Evolutionary conservation across 2,888 invertebrate genomes (phyloP).

Genomic region (Baccha elongata): DNA sequence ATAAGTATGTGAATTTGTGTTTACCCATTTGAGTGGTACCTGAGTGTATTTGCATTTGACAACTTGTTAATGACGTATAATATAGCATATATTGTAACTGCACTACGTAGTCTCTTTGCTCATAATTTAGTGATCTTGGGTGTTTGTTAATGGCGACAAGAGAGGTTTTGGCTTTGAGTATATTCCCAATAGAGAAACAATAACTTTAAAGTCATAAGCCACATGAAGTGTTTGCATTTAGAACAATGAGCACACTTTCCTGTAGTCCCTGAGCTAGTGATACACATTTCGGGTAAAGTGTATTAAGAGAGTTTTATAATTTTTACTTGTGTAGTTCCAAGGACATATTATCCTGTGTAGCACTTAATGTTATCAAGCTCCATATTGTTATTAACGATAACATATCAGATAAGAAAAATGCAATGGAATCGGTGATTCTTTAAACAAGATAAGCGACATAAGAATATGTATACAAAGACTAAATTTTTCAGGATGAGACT

Average conservation of each 20-base stretch:
- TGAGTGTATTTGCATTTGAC: constrained; percentile 70
- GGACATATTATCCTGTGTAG: no score
- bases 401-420: no score
- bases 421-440: no score
- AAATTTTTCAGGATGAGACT: no score
- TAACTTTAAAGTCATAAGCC: neutral
- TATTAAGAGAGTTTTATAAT: no score
- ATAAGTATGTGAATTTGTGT: constrained; percentile 42
- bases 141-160: neutral
- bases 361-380: no score
- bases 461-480: no score
- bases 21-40: constrained; percentile 67
- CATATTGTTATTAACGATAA: no score
- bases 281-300: no score
- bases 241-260: neutral
- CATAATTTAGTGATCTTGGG: neutral
- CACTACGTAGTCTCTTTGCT: neutral
- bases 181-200: neutral
- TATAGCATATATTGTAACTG: neutral
- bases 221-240: neutral
- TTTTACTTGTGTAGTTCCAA: no score
- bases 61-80: constrained; percentile 65
- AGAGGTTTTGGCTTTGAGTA: neutral
- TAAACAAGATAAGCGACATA: no score
- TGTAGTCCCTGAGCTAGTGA: no score